Evolutionary conservation across 1,140 invertebrate species (phyloP).

Genomic region (Drosophila pallidifrons): DNA sequence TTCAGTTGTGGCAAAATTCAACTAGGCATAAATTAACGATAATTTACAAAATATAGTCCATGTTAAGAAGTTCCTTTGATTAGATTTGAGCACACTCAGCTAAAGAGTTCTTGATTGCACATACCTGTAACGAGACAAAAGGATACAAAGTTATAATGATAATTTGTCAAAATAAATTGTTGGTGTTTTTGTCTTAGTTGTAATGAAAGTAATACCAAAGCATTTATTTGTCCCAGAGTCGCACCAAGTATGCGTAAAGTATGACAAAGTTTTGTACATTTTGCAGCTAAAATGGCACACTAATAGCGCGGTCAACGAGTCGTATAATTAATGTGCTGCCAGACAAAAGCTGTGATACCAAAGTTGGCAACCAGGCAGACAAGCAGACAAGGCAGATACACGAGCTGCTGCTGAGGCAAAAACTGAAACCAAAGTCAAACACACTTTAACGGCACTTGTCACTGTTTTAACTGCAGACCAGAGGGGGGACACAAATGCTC

Average conservation of each 20-base stretch:
- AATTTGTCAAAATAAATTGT: not conserved
- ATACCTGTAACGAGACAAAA: slow-evolving; percentile 50
- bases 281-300: slow-evolving; percentile 60
- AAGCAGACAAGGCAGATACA: not conserved
- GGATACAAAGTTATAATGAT: not conserved
- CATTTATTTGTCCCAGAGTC: not conserved
- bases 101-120: slow-evolving; percentile 7
- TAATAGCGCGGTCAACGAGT: slow-evolving; percentile 80
- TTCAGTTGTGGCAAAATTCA: slow-evolving; percentile 30
- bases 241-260: slow-evolving; percentile 45
- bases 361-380: slow-evolving; percentile 6
- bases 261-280: slow-evolving; percentile 77
- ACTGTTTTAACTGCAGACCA: slow-evolving; percentile 50
- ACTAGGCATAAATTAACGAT: slow-evolving; percentile 23
- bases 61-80: slow-evolving; percentile 43
- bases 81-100: slow-evolving; percentile 15
- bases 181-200: not conserved
- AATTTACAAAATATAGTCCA: slow-evolving; percentile 35
- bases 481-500: slow-evolving; percentile 20
- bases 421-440: slow-evolving; percentile 78
- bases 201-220: not conserved
- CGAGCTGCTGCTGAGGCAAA: slow-evolving; percentile 29
- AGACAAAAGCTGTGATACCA: slow-evolving; percentile 36
- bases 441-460: slow-evolving; percentile 63
- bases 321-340: slow-evolving; percentile 77